Percentiles rank a stretch among this genome's conserved stretches.
phyloP scores from a whole-genome alignment of 2,888 invertebrate genomes.

The Coecobrya sp. region DNA sequence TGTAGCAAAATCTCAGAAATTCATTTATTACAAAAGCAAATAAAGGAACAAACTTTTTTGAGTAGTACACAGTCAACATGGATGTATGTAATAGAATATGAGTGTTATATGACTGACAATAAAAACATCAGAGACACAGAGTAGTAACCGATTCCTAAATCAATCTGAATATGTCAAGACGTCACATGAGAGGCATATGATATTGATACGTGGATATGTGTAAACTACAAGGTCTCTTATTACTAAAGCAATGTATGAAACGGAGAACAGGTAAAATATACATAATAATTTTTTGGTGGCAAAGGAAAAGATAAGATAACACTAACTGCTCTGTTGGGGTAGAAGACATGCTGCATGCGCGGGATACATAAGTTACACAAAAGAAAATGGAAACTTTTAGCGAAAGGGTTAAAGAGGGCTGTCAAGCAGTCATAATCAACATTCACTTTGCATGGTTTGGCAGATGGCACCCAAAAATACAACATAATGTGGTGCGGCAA shows the following conservation, averaged over 20 bases:
- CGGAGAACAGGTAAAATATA: too few species aligned
- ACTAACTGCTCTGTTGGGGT: too few species aligned
- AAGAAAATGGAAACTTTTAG: not conserved
- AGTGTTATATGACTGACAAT: not conserved
- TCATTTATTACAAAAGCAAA: conserved; percentile 23
- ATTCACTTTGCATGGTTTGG: not conserved
- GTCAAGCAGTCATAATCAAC: not conserved
- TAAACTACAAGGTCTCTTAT: too few species aligned
- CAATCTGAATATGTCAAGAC: too few species aligned
- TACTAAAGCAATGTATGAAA: too few species aligned
- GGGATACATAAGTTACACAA: not conserved
- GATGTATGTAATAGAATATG: not conserved
- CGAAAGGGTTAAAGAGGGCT: not conserved
- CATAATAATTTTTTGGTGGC: too few species aligned
- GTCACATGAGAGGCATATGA: too few species aligned
- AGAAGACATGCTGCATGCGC: too few species aligned
- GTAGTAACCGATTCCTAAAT: too few species aligned
- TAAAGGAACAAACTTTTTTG: not conserved
- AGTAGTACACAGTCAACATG: not conserved
- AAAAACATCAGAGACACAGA: not conserved
- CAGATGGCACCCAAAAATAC: not conserved
- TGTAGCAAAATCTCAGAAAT: not conserved
- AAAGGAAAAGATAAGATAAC: too few species aligned
- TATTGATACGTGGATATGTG: too few species aligned
- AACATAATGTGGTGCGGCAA: not conserved